Percentiles rank a stretch among this genome's conserved stretches.
phyloP scores from a whole-genome alignment of 2,888 invertebrate genomes.

The Campoletis raptor region DNA sequence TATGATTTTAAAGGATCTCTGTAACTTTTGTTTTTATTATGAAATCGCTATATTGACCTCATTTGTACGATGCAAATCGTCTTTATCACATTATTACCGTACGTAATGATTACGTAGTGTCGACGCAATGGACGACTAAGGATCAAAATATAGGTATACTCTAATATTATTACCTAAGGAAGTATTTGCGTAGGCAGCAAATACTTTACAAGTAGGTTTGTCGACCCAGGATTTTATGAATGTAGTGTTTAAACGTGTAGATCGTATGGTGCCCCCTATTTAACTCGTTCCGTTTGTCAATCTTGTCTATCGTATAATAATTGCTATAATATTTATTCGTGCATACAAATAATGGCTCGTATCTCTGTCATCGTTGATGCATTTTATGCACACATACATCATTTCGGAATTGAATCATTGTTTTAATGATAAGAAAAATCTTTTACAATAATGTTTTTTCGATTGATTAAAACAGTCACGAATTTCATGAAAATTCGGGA shows the following conservation, averaged over 20 bases:
- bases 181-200: constrained; percentile 53
- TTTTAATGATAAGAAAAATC: neutral
- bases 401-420: neutral
- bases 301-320: neutral
- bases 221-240: constrained; percentile 38
- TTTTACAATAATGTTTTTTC: neutral
- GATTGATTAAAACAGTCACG: neutral
- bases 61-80: constrained; percentile 32
- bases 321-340: constrained; percentile 14
- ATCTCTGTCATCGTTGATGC: neutral
- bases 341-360: neutral
- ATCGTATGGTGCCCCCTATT: neutral
- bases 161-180: constrained; percentile 31
- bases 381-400: neutral
- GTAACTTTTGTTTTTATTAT: constrained; percentile 8
- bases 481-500: neutral
- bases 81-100: constrained; percentile 45
- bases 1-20: constrained; percentile 8
- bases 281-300: neutral
- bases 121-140: neutral
- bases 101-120: constrained; percentile 33
- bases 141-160: constrained; percentile 1
- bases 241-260: constrained; percentile 14
- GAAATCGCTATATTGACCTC: constrained; percentile 45
- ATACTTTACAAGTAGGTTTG: constrained; percentile 24